Evolutionary conservation across 2,888 invertebrate species (phyloP).

Genomic region (Meghimatium bilineatum): DNA sequence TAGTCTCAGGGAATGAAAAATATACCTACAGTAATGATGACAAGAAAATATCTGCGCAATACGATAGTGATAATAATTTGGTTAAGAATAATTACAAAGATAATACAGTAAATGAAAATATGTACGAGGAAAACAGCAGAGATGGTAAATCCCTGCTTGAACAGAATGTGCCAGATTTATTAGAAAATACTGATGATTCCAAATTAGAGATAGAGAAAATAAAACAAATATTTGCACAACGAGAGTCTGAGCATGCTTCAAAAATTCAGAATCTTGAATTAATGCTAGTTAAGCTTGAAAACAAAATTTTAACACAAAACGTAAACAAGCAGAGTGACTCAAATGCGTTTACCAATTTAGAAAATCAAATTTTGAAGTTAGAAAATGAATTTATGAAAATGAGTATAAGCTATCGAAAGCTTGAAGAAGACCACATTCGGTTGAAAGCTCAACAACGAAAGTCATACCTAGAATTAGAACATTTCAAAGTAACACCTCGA

Average conservation of each 20-base stretch:
- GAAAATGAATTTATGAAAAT: slow-evolving; percentile 70
- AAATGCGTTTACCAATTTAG: slow-evolving; percentile 61
- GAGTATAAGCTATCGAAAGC: slow-evolving; percentile 61
- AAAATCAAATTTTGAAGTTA: slow-evolving; percentile 68
- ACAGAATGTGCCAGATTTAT: neutral
- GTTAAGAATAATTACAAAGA: neutral
- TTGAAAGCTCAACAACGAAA: slow-evolving; percentile 59
- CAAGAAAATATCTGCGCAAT: neutral
- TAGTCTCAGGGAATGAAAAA: neutral
- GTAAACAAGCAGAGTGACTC: slow-evolving; percentile 65
- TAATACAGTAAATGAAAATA: neutral
- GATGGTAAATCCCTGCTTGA: neutral
- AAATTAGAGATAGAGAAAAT: slow-evolving; percentile 38
- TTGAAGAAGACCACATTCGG: slow-evolving; percentile 62
- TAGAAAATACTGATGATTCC: neutral
- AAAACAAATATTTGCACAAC: slow-evolving; percentile 52
- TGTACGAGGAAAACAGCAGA: neutral
- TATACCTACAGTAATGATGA: neutral
- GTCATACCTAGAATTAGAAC: slow-evolving; percentile 51
- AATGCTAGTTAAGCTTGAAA: slow-evolving; percentile 70
- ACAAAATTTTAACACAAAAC: slow-evolving; percentile 63
- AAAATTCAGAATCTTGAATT: slow-evolving; percentile 69
- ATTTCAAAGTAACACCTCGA: neutral
- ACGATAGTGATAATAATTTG: neutral
- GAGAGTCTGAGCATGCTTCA: slow-evolving; percentile 55